Evolutionary conservation across 2,113 vertebrate species (phyloP).

Genomic region (Trachemys scripta): DNA sequence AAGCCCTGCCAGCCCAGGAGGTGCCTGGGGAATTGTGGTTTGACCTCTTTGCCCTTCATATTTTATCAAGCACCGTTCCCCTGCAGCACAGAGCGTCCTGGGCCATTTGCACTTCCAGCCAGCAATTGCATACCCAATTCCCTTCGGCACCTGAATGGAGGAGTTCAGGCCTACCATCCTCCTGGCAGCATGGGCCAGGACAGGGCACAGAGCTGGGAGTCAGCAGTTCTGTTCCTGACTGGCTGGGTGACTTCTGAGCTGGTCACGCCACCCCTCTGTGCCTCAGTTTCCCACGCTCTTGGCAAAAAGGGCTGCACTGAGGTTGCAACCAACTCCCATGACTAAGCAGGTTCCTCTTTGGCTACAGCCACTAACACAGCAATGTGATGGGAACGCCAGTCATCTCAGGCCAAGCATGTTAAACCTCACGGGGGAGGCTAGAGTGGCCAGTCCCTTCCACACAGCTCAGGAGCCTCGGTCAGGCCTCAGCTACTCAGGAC

Average conservation of each 20-base stretch:
- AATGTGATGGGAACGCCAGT: background rate
- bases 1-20: background rate
- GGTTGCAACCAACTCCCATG: background rate
- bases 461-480: background rate
- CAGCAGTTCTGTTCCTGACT: background rate
- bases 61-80: background rate
- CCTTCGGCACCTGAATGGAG: background rate
- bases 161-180: background rate
- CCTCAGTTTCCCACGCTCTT: background rate
- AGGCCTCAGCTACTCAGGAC: background rate
- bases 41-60: background rate
- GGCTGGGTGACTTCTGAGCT: too few species aligned
- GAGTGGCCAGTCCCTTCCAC: background rate
- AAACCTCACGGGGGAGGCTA: background rate
- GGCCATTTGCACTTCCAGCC: background rate
- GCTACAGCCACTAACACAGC: background rate
- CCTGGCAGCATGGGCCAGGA: rapidly evolving
- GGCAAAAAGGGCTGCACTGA: background rate
- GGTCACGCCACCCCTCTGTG: background rate
- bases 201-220: background rate
- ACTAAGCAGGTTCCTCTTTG: background rate
- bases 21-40: rapidly evolving
- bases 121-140: background rate
- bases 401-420: background rate
- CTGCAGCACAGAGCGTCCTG: rapidly evolving